Conservation (phyloP, 2,888 invertebrate species). For the Rhorus exstirpatorius region DNA sequence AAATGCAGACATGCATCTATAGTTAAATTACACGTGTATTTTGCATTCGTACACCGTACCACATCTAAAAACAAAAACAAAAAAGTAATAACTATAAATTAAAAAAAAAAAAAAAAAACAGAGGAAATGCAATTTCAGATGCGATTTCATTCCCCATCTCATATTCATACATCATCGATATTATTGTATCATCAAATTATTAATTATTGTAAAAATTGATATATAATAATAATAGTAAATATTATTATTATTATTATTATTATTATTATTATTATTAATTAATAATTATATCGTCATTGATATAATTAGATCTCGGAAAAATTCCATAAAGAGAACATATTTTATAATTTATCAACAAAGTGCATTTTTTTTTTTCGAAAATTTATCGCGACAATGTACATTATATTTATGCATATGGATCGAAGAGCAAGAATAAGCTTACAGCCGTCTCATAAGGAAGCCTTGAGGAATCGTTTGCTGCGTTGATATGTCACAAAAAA, state of each 20-base stretch:
- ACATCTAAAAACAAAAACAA: background rate
- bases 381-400: conserved; percentile 10
- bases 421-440: conserved; percentile 62
- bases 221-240: too few species aligned
- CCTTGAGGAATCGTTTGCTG: conserved; percentile 75
- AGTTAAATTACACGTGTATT: conserved; percentile 53
- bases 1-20: conserved; percentile 63
- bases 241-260: too few species aligned
- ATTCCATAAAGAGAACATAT: too few species aligned
- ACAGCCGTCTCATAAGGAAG: conserved; percentile 68
- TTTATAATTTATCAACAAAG: too few species aligned
- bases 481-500: conserved; percentile 55
- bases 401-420: conserved; percentile 9
- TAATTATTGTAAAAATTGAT: too few species aligned
- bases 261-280: too few species aligned
- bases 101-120: too few species aligned
- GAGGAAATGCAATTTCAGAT: conserved; percentile 43
- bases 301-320: too few species aligned
- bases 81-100: conserved; percentile 38
- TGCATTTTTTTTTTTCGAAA: conserved; percentile 3
- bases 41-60: conserved; percentile 51
- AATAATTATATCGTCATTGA: too few species aligned
- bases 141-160: conserved; percentile 14
- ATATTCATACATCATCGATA: conserved; percentile 23
- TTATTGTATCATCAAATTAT: background rate